Base-by-base conservation (phyloP, 2,113 vertebrate species). In the Laterallus jamaicensis region DNA sequence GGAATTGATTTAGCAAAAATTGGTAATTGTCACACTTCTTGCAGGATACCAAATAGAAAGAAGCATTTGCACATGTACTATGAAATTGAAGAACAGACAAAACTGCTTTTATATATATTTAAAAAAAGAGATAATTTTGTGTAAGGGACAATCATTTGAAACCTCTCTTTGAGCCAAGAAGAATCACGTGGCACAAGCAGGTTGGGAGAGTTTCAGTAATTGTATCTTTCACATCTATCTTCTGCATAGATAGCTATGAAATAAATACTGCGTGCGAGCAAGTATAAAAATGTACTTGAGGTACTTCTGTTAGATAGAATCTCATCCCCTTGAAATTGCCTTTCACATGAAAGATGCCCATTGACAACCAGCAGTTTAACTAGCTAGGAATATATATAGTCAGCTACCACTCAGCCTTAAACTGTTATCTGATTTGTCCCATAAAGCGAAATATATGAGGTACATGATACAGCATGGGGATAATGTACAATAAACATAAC, bases 241-340 rank as follows among this genome's bases (percentile, higher is more conserved):
- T 82, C 69, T 93, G 81, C 96, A 94, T 91, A 95, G 88, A 32
- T 84, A 92, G 92, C 91, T 86, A 77, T 87, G 95, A 94, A 96
- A 96, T 95, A 96, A 96, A 94, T 95, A 89, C 92, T 76, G 83
- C 0, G 16, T 39, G 74, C 59, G 95, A 93, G 83, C 80, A 82
- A 89, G 92, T 95, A 93, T 80, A 87, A 94, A 96, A 94, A 89
- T 63, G 80, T 82, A 91, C 93, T 91, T 55, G 92, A 94, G 83
- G 74, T 94, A 93, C 92, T 94, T 93, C 77, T 89, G 66, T 82
- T 49, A 93, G 96, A 97, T 91, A 69, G 93, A 92, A 96, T 96
- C 96, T 96, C 96, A 94, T 95, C 95, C 91, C 74, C 91, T 75
- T 85, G 93, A 96, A 97, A 96, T 95, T 96, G 93, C 96, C 88